Base-by-base conservation (phyloP, 1,140 invertebrate species). In the Mizuhopecten yessoensis region DNA sequence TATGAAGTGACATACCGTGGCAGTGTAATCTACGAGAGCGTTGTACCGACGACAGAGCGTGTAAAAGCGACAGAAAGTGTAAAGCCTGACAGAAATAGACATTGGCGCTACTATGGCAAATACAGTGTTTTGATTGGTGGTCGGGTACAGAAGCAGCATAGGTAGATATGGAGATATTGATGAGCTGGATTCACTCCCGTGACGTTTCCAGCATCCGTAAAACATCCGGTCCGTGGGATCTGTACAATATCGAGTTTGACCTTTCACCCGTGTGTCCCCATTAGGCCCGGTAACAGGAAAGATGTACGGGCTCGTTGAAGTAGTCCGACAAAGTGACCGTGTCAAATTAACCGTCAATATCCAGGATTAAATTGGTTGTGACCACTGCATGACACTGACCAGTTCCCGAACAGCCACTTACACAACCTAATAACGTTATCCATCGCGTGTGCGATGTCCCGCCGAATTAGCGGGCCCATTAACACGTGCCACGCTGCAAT, bases 261-360 rank as follows among this genome's bases (percentile, higher is more conserved):
- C 57, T 75, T n/a, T 75, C 23, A 75, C 57, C n/a, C 23, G 1
- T 29, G 23, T 75, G 57, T 75, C 57, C 57, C 29, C n/a, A n/a
- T n/a, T n/a, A n/a, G n/a, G n/a, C n/a, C n/a, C 57, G 57, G 57
- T 17, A 75, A 75, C 57, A 75, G 57, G 57, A 75, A 75, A 75
- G 57, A 75, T 75, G n/a, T 75, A 75, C 57, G 23, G 57, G 57
- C 11, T 75, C n/a, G 23, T 5, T 75, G 57, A 75, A 75, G 57
- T 75, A n/a, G 57, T 75, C 57, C 57, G 57, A n/a, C 57, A 75
- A 75, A 75, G 57, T 75, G 57, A 75, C 57, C 57, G 57, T 75
- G 57, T 75, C 57, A 75, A 75, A 75, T 75, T 75, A 75, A 75
- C 57, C 57, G 23, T 75, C 57, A n/a, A 75, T 17, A 75, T 75